Evolutionary conservation across 2,113 vertebrate genomes (phyloP), one percentile per base, ranked within the genome.

Genomic region (Rhegmatorhina hoffmannsi): DNA sequence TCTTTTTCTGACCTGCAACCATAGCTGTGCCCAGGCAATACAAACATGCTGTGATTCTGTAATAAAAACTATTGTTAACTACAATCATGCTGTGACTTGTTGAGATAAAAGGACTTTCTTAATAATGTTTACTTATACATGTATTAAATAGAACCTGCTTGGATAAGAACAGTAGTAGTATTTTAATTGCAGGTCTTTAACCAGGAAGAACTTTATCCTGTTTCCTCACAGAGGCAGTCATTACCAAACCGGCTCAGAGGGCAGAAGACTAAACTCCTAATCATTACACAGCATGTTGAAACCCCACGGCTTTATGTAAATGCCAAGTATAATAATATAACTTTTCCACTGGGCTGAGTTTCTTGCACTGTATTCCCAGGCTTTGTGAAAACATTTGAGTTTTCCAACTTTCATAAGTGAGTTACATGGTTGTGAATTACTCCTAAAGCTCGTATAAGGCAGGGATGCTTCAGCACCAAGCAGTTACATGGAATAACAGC

Each of bases 151-250:
- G 1, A 70, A 13, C 33, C 68, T 84, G 44, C 55, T 46, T 47
- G 50, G 46, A 66, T 84, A 74, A 76, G 36, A 90, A 86, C 20
- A 66, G 78, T 44, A 87, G 36, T 53, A 94, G 38, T 59, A 88
- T n/a, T 87, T 92, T 81, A 93, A 95, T 89, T 81, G 94, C 60
- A 84, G 26, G 59, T 86, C 72, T 80, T 77, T 66, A 80, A 58
- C 49, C 17, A 67, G 44, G 56, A 80, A 74, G 56, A 95, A 64
- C 49, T 92, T 84, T 24, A 90, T 86, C 55, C 33, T 81, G 76
- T 81, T 93, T 84, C 76, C 46, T 78, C 69, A 75, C 26, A 55
- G 70, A 94, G 46, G 67, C 26, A 86, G 90, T 92, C 43, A 92
- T 93, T 93, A 92, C 38, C 7, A 19, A 94, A 88, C 55, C 10